Base-by-base conservation (phyloP, 2,888 invertebrate species). In the Drosophila sordidapex region DNA sequence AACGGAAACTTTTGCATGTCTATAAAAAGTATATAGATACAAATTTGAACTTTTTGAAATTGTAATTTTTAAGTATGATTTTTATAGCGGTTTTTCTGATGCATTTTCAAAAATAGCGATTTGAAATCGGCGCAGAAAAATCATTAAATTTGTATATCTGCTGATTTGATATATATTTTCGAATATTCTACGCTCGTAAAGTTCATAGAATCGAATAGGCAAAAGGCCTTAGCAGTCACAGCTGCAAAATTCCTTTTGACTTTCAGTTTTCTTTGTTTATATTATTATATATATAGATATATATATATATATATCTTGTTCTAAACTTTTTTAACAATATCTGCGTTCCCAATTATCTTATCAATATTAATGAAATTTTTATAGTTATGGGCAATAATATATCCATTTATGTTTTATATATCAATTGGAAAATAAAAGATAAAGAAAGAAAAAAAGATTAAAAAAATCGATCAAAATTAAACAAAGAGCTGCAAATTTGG, bases 1-100 rank as follows among this genome's bases (percentile, higher is more conserved):
- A 99, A 93, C 1, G 99, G 99, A 93, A 99, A 99, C 93, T 99
- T 99, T 93, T 99, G 99, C 99, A 99, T 99, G 93, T 99, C 99
- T 97, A 18, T 0, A 4, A 13, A 10, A 53, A 25, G 8, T 35
- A 15, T 5, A 15, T 18, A 36, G 4, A 18, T 11, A 29, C 1
- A 29, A 27, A 49, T 25, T 46, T 8, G 1, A 46, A 25, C 7
- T 21, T 46, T 21, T 46, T 15, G 15, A 46, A 46, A 46, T 25
- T 25, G 25, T 8, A 15, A 46, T 46, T 15, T 46, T 46, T 46
- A 46, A 2, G 25, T 15, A 46, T 25, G 25, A 46, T 25, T 46
- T 46, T 46, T 46, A 46, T 46, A 15, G 18, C 25, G 1, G 7
- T 15, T 25, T 15, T 15, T 25, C 25, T 4, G 15, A 25, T 46